Conservation (phyloP, 92 coral and sea anemone species). For the Phymanthus crucifer region DNA sequence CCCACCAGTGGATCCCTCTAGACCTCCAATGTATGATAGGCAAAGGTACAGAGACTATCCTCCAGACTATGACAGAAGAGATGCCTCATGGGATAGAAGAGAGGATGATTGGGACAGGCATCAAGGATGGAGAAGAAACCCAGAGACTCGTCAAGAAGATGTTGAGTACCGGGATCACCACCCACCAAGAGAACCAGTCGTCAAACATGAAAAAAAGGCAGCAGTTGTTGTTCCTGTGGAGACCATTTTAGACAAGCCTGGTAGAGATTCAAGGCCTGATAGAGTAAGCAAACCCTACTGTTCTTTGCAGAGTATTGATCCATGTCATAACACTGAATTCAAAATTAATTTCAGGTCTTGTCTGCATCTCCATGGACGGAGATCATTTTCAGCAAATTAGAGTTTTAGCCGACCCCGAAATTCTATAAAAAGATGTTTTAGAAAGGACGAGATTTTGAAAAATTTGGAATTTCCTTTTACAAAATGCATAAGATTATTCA, state of each 20-base stretch:
- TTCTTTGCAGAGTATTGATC: background rate
- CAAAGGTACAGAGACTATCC: constrained; percentile 4
- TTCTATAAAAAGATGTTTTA: no score
- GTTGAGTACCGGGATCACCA: constrained; percentile 8
- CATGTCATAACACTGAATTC: no score
- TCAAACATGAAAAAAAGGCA: constrained; percentile 65
- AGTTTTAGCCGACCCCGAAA: no score
- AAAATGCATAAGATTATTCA: no score
- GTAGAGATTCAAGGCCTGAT: constrained; percentile 90
- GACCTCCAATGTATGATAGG: constrained; percentile 26
- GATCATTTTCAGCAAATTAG: no score
- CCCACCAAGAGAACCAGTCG: constrained; percentile 41
- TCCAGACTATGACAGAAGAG: constrained; percentile 32
- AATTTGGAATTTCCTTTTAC: no score
- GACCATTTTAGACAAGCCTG: constrained; percentile 78
- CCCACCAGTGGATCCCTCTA: constrained; percentile 44
- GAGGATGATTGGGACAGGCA: background rate
- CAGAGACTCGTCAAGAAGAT: background rate
- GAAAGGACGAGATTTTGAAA: no score
- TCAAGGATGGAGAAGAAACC: background rate
- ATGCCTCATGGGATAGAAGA: background rate
- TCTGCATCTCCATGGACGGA: no score
- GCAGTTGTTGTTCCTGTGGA: constrained; percentile 84
- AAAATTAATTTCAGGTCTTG: no score
- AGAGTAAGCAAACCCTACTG: constrained; percentile 58